Evolutionary conservation across 2,113 vertebrate species (phyloP), one percentile per base, ranked within the genome.

Genomic region (Stercorarius parasiticus): DNA sequence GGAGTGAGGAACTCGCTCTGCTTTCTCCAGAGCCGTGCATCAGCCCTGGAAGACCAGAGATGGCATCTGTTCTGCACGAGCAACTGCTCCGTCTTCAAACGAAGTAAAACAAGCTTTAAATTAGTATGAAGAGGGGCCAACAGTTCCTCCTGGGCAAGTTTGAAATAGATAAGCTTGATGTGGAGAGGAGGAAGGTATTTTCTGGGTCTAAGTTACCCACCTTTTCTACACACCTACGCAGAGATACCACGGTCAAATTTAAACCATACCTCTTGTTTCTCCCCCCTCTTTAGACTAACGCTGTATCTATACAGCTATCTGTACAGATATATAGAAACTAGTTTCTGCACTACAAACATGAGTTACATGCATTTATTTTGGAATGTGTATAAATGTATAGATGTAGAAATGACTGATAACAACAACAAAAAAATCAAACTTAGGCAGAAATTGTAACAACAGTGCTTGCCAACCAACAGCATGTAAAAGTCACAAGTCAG

Each of bases 231-330:
- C 23, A 25, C 5, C 13, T 18, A 36, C 36, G 27, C 18, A 70
- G 47, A 64, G 11, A 49, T 5, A n/a, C 19, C 15, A 1, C 1
- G 2, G 11, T 55, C 40, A 87, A 23, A 59, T 69, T 14, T 32
- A 69, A 87, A n/a, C 38, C 11, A 2, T n/a, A 18, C 9, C 38
- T 74, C 65, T 66, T 26, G 9, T 5, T 65, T 72, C 29, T 79
- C 6, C 4, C 32, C 18, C 7, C 50, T 69, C 43, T 67, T 80
- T 53, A 58, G 30, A 58, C 15, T 32, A 32, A 14, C 11, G 1
- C 5, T 30, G 3, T 12, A 4, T 7, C 56, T n/a, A 0, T 1
- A 1, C 0, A 50, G 19, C 5, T 43, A 18, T 15, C 70, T 5
- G 10, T 23, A 36, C 17, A 59, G 40, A 21, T 6, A 23, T 4